A percentile compares a stretch with the other conserved stretches of the same genome.
phyloP scores from a whole-genome alignment of 2,113 vertebrate genomes.

The Anoplopoma fimbria region DNA sequence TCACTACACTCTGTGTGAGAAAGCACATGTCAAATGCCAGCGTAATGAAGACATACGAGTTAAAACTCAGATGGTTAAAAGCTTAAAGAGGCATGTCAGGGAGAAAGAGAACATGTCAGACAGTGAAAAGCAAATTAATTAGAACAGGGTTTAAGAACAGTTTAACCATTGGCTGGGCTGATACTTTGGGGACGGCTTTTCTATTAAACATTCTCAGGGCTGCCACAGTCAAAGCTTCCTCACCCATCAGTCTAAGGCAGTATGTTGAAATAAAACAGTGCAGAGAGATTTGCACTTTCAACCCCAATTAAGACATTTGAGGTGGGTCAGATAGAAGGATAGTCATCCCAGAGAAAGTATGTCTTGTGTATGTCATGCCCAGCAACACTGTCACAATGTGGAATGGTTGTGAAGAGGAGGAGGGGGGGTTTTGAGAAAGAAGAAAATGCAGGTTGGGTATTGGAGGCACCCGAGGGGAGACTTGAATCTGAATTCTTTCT shows the following conservation, averaged over 20 bases:
- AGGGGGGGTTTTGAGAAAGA: constrained; percentile 12
- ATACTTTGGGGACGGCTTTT: constrained; percentile 32
- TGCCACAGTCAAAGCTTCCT: constrained; percentile 36
- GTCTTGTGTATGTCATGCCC: constrained; percentile 8
- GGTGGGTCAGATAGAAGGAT: background rate
- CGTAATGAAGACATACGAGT: constrained; percentile 12
- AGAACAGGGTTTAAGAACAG: constrained; percentile 37
- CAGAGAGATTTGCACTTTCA: constrained; percentile 20
- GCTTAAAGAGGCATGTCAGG: constrained; percentile 27
- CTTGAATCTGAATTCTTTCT: constrained; percentile 28
- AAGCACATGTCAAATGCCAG: constrained; percentile 3
- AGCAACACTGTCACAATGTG: background rate
- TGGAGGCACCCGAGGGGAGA: constrained; percentile 20
- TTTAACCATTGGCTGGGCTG: constrained; percentile 46
- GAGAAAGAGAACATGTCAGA: constrained; percentile 24
- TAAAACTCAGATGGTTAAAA: constrained; percentile 26
- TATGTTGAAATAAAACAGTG: background rate
- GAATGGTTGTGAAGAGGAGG: background rate
- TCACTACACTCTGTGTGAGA: background rate
- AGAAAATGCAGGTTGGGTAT: constrained; percentile 3
- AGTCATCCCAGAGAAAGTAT: background rate
- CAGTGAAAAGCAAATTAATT: constrained; percentile 26
- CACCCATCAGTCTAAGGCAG: constrained; percentile 6
- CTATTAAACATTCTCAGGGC: constrained; percentile 22
- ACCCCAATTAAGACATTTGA: constrained; percentile 25